phyloP scores from a whole-genome alignment of 2,113 vertebrate species.

The Puntigrus tetrazona region DNA sequence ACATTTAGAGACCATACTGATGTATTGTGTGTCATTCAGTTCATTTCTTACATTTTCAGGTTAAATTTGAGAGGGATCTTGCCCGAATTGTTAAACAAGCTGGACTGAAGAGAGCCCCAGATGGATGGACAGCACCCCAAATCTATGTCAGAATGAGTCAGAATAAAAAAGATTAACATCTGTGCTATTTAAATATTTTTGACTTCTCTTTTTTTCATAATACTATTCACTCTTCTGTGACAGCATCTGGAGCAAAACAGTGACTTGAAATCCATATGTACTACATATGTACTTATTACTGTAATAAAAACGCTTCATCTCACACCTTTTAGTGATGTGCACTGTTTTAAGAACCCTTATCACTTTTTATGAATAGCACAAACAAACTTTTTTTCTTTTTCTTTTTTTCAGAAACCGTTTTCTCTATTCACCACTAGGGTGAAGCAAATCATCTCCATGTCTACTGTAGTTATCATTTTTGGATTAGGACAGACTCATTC shows the following conservation, averaged over 20 bases:
- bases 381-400: neutral
- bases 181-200: slow-evolving; percentile 17
- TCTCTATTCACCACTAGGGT: slow-evolving; percentile 29
- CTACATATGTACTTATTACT: neutral
- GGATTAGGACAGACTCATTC: no score
- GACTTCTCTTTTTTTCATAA: slow-evolving; percentile 21
- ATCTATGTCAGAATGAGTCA: slow-evolving; percentile 79
- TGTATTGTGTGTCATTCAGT: neutral
- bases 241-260: neutral
- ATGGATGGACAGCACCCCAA: slow-evolving; percentile 85
- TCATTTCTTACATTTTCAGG: slow-evolving; percentile 66
- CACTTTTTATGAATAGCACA: neutral
- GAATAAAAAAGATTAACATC: slow-evolving; percentile 36
- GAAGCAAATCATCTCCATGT: neutral
- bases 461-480: no score
- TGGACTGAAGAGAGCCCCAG: slow-evolving; percentile 83
- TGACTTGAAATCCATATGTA: neutral
- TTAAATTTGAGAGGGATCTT: slow-evolving; percentile 85
- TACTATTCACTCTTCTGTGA: neutral
- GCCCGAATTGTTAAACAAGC: slow-evolving; percentile 83
- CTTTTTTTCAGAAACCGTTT: neutral
- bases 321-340: neutral
- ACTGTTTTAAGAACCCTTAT: neutral
- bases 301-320: slow-evolving; percentile 43
- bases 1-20: neutral